Percentiles rank a stretch among this genome's conserved stretches.
Conservation (phyloP, 2,888 invertebrate genomes). For the Catocala nupta region DNA sequence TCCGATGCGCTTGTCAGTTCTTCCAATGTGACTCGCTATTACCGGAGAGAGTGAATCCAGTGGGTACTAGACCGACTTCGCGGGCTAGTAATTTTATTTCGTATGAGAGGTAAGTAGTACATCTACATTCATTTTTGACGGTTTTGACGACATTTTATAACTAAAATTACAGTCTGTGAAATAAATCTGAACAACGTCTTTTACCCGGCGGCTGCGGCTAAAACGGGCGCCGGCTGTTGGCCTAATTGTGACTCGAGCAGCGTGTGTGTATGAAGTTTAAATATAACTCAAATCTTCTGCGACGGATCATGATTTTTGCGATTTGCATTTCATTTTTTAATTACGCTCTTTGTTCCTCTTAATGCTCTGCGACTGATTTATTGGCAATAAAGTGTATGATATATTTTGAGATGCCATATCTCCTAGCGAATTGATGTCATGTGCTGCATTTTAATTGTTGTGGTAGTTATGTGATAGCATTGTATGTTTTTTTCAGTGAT, state of each 20-base stretch:
- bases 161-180: constrained; percentile 68
- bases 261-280: constrained; percentile 75
- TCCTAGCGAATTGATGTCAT: constrained; percentile 54
- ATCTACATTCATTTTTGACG: constrained; percentile 58
- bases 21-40: constrained; percentile 93
- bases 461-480: constrained; percentile 18
- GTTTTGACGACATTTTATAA: constrained; percentile 71
- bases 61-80: constrained; percentile 89
- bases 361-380: constrained; percentile 56
- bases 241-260: constrained; percentile 83
- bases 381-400: constrained; percentile 20
- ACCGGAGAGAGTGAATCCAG: constrained; percentile 91
- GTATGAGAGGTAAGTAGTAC: constrained; percentile 76
- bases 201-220: constrained; percentile 83
- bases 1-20: constrained; percentile 95
- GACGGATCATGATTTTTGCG: constrained; percentile 68
- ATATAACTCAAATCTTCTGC: constrained; percentile 77
- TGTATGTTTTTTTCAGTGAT: constrained; percentile 90
- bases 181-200: constrained; percentile 70
- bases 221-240: constrained; percentile 84
- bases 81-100: constrained; percentile 84
- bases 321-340: constrained; percentile 58
- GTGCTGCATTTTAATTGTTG: constrained; percentile 3
- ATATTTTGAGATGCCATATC: constrained; percentile 1
- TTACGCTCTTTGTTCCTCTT: constrained; percentile 36